Percentiles rank a stretch among this genome's conserved stretches.
Evolutionary conservation across 2,888 invertebrate genomes (phyloP).

Genomic region (Cerastis rubricosa): DNA sequence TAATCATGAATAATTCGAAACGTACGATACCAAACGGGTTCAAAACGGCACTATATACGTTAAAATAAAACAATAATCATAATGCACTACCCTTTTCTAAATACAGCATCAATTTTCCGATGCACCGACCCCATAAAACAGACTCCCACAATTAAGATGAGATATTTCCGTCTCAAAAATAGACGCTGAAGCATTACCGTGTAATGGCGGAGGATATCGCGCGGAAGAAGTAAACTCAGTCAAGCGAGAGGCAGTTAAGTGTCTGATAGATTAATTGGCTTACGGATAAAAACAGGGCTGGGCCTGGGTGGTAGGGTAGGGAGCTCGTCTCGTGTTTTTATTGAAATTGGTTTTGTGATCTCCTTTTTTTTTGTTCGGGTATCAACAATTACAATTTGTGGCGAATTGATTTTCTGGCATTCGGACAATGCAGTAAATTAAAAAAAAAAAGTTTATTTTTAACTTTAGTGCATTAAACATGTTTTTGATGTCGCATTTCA

Average conservation of each 20-base stretch:
- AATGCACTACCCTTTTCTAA: background rate
- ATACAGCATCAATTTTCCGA: constrained; percentile 26
- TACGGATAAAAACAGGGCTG: constrained; percentile 56
- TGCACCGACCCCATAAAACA: constrained; percentile 38
- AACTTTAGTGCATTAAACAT: background rate
- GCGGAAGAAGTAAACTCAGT: constrained; percentile 63
- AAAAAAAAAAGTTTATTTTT: background rate
- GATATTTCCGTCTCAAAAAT: constrained; percentile 51
- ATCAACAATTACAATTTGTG: background rate
- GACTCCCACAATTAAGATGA: constrained; percentile 40
- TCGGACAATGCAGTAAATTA: background rate
- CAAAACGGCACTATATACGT: background rate
- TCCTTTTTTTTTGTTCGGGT: background rate
- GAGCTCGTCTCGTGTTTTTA: constrained; percentile 23
- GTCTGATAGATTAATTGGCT: constrained; percentile 67
- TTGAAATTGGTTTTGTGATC: constrained; percentile 26
- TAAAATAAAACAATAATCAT: background rate
- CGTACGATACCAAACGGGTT: background rate
- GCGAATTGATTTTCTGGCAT: background rate
- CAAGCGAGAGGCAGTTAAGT: constrained; percentile 58
- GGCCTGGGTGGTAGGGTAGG: constrained; percentile 49
- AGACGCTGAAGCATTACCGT: constrained; percentile 53
- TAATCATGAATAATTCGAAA: background rate
- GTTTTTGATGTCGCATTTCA: background rate
- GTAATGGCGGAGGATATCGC: constrained; percentile 63